Conservation (phyloP, 2,797 vertebrate genomes). For the Pipistrellus pygmaeus region DNA sequence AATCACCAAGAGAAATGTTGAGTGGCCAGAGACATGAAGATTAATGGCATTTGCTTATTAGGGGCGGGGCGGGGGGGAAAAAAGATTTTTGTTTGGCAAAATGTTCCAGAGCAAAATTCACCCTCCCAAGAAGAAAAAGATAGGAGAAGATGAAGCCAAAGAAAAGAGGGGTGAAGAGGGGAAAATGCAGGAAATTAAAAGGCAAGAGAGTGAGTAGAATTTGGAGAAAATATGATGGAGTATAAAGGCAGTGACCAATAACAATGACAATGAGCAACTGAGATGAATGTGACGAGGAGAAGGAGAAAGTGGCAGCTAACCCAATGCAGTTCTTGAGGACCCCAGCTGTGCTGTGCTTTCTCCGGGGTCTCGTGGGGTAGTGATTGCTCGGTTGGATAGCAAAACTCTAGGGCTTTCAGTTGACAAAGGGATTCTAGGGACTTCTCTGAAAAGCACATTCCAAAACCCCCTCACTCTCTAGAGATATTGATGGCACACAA, state of each 20-base stretch:
- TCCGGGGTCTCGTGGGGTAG: background rate
- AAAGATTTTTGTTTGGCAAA: constrained; percentile 6
- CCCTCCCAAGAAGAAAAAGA: background rate
- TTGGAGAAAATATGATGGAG: background rate
- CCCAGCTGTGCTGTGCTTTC: background rate
- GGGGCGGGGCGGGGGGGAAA: background rate
- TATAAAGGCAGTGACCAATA: background rate
- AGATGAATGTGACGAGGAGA: background rate
- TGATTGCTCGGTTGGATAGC: background rate
- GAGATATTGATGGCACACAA: background rate
- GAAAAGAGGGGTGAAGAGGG: background rate
- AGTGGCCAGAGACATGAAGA: constrained; percentile 2
- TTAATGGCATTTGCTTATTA: background rate
- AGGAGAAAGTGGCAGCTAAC: background rate
- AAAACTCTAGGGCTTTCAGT: background rate
- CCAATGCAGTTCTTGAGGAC: background rate
- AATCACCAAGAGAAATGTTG: background rate
- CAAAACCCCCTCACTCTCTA: background rate
- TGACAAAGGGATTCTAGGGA: background rate
- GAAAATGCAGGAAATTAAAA: background rate
- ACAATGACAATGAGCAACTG: background rate
- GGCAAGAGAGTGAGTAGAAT: background rate
- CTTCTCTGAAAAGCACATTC: background rate
- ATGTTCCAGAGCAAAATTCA: background rate
- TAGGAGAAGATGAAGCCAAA: background rate